A percentile compares a stretch with the other conserved stretches of the same genome.
These are phyloP conservation scores for Clarias batrachus DNA, from an alignment of 2,113 vertebrate genomes.

Conservation along the genomic window DNA sequence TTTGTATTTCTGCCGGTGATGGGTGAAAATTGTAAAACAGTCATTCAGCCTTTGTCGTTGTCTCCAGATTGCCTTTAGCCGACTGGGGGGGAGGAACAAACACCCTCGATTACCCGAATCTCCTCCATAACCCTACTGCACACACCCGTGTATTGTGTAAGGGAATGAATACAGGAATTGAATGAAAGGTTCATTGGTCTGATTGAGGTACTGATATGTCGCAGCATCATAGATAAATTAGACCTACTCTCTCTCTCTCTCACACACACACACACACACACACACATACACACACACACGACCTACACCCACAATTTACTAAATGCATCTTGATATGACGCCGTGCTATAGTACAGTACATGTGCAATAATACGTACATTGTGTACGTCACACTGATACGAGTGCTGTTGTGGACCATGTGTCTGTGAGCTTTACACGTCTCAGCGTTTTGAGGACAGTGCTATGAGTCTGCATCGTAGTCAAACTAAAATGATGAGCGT, in stretches of 20 bases:
- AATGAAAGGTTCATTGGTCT: background rate
- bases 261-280: background rate
- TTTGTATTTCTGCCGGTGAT: background rate
- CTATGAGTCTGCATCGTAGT: slow-evolving; percentile 31
- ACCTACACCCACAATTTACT: background rate
- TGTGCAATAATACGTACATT: background rate
- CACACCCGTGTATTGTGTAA: background rate
- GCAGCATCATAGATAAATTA: background rate
- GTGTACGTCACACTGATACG: background rate
- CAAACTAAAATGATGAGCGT: slow-evolving; percentile 44
- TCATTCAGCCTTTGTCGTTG: background rate
- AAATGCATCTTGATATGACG: background rate
- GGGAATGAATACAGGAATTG: background rate
- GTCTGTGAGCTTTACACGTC: background rate
- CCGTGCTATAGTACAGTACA: background rate
- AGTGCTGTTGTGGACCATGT: background rate
- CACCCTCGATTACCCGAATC: background rate
- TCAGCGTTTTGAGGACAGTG: slow-evolving; percentile 21
- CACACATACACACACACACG: background rate
- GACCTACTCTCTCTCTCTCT: background rate
- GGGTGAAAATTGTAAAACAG: background rate
- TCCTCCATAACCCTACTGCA: background rate
- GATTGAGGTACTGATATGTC: background rate
- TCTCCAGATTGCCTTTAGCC: background rate
- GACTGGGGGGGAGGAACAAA: background rate